A percentile compares a stretch with the other conserved stretches of the same genome.
phyloP scores from a whole-genome alignment of 2,797 vertebrate species.

The Manis crassicaudata region DNA sequence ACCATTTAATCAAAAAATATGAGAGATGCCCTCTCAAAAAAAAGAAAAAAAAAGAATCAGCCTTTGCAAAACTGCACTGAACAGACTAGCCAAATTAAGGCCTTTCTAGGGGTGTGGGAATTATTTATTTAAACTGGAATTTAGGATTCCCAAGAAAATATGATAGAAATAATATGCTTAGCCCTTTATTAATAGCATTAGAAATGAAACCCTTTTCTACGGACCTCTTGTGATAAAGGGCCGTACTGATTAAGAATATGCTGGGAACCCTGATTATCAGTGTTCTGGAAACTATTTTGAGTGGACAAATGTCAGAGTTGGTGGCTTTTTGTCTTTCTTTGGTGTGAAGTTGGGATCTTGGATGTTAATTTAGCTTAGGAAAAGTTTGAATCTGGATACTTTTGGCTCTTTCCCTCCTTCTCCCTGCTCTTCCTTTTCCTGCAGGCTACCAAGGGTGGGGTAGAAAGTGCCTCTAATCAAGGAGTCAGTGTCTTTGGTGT shows the following conservation, averaged over 20 bases:
- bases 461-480: not conserved
- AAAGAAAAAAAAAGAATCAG: constrained; percentile 49
- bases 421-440: not conserved
- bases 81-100: constrained; percentile 40
- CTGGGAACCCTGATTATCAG: not conserved
- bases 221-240: not conserved
- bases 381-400: constrained; percentile 41
- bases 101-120: constrained; percentile 53
- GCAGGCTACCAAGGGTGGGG: not conserved
- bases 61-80: constrained; percentile 38
- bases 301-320: not conserved
- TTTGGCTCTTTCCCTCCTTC: not conserved
- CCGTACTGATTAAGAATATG: not conserved
- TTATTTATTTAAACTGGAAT: constrained; percentile 64
- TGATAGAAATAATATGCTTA: constrained; percentile 38
- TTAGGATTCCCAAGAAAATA: constrained; percentile 39
- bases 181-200: constrained; percentile 27
- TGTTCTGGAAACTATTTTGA: constrained; percentile 50
- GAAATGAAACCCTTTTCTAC: constrained; percentile 12
- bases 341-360: not conserved
- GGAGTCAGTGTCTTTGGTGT: not conserved
- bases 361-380: constrained; percentile 2
- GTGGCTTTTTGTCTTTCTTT: constrained; percentile 41
- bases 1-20: too few species aligned
- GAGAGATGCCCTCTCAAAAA: too few species aligned